These are phyloP conservation scores for Petaurus breviceps DNA, from an alignment of 2,113 vertebrate species.

Conservation along the genomic window DNA sequence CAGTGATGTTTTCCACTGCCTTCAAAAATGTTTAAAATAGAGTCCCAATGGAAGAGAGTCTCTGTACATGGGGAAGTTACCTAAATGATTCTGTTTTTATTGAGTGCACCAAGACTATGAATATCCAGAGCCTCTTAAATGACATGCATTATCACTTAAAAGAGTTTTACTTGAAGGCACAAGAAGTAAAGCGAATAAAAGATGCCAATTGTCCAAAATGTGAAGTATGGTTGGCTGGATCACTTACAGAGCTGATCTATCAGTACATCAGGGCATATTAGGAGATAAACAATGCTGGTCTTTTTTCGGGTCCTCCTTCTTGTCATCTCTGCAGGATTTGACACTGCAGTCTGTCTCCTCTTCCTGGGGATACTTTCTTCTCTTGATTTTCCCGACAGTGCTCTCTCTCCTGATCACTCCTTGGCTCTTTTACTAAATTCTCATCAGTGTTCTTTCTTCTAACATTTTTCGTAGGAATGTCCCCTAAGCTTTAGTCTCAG, in stretches of 20 bases:
- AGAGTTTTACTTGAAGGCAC: not conserved
- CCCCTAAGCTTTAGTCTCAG: not conserved
- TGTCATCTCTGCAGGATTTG: not conserved
- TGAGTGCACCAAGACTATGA: not conserved
- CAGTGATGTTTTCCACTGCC: not conserved
- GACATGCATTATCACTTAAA: not conserved
- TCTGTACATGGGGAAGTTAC: not conserved
- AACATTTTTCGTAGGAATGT: not conserved
- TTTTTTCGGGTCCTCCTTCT: not conserved
- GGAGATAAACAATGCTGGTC: too few species aligned
- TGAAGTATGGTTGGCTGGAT: not conserved
- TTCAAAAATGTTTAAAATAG: not conserved
- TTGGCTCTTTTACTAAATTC: not conserved
- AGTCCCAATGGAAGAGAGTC: not conserved
- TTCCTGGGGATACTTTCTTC: not conserved
- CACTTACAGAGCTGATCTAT: not conserved
- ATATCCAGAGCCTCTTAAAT: not conserved
- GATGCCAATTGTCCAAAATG: not conserved
- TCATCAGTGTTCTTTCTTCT: not conserved
- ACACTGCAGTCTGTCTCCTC: not conserved
- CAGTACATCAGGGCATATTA: not conserved
- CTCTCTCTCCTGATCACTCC: not conserved
- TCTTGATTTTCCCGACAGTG: not conserved
- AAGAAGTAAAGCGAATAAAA: not conserved
- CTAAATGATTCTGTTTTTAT: not conserved